These are phyloP conservation scores for Micrastur ruficollis DNA, from an alignment of 2,797 vertebrate genomes.

Conservation along the genomic window DNA sequence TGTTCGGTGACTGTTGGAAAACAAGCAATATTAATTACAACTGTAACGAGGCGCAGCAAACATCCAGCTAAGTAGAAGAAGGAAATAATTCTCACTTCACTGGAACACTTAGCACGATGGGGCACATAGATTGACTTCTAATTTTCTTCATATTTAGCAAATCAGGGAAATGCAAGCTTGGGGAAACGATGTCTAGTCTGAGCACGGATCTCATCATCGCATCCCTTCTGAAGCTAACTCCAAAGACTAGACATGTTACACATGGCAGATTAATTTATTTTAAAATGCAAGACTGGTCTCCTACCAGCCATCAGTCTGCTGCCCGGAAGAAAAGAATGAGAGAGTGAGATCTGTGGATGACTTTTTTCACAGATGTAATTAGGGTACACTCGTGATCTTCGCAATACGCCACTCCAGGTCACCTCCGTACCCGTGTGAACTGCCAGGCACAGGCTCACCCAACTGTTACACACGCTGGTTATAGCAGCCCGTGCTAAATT, in stretches of 20 bases:
- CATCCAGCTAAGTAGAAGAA: not conserved
- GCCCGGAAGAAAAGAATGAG: not conserved
- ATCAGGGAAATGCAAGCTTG: not conserved
- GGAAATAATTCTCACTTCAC: not conserved
- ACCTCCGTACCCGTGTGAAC: not conserved
- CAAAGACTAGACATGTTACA: not conserved
- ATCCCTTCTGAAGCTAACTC: not conserved
- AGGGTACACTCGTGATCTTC: not conserved
- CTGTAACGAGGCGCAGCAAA: not conserved
- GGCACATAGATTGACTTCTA: not conserved
- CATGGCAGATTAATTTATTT: not conserved
- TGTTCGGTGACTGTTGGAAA: not conserved
- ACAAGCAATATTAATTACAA: not conserved
- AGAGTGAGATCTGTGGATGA: not conserved
- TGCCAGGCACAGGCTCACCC: not conserved
- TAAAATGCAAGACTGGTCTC: not conserved
- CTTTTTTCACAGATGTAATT: not conserved
- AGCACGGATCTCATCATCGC: not conserved
- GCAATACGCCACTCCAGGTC: fast-evolving
- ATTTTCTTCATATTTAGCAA: not conserved
- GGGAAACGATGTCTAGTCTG: not conserved
- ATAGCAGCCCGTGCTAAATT: not conserved
- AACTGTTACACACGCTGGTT: not conserved
- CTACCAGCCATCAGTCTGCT: not conserved
- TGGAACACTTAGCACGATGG: not conserved